A percentile compares a stretch with the other conserved stretches of the same genome.
Evolutionary conservation across 2,888 invertebrate genomes (phyloP).

Genomic region (Heliconius aoede): DNA sequence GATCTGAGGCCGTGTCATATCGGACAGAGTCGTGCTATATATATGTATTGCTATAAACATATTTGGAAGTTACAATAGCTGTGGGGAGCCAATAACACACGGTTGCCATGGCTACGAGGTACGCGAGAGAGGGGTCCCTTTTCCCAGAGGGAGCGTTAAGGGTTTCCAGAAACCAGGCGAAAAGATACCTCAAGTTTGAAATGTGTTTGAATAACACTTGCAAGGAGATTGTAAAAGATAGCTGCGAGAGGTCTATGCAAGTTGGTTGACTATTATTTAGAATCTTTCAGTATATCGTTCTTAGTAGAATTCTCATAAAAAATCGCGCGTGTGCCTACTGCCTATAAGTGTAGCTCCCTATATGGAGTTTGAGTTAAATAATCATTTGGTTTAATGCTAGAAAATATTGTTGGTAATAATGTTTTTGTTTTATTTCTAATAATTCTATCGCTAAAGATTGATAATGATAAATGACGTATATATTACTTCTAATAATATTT

Average conservation of each 20-base stretch:
- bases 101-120: constrained; percentile 73
- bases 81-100: constrained; percentile 79
- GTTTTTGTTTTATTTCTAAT: not conserved
- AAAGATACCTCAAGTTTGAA: constrained; percentile 63
- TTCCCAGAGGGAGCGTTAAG: constrained; percentile 64
- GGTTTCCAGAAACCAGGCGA: constrained; percentile 69
- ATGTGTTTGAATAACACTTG: constrained; percentile 53
- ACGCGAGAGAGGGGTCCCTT: constrained; percentile 67
- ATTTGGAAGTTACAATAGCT: constrained; percentile 59
- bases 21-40: constrained; percentile 32
- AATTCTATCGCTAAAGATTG: not conserved
- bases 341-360: too few species aligned
- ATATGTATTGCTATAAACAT: constrained; percentile 50
- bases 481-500: not conserved
- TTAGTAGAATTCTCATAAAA: constrained; percentile 44
- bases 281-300: constrained; percentile 55
- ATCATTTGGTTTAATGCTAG: too few species aligned
- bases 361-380: too few species aligned
- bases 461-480: not conserved
- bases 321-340: too few species aligned
- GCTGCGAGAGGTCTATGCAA: constrained; percentile 51
- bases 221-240: constrained; percentile 45
- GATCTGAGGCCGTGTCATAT: constrained; percentile 43
- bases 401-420: too few species aligned
- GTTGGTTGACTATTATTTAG: constrained; percentile 61